Base-by-base conservation (phyloP, 2,888 invertebrate species). In the Oegoconia quadripuncta region DNA sequence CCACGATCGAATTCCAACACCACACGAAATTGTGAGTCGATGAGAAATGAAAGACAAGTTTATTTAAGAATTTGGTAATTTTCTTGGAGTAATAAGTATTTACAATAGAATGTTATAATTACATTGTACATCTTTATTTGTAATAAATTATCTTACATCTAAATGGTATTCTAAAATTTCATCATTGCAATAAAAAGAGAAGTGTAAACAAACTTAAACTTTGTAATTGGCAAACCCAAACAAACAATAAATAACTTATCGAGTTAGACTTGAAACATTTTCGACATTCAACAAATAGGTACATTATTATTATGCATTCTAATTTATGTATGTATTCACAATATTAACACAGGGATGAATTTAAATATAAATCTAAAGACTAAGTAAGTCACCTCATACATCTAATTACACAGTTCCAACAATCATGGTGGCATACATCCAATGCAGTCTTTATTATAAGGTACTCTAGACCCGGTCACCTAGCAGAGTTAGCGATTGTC, bases 401-500 rank as follows among this genome's bases (percentile, higher is more conserved):
- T 13, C 23, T 25, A 34, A 15, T 11, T 14, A 44, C 33, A 36
- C 36, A 27, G 5, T 27, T 12, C 26, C 44, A 34, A 34, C 38
- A 46, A 46, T 39, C 8, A 12, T 32, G 27, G 31, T 27, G 37
- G 34, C 39, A 35, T 44, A 48, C 42, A 52, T 52, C 42, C 62
- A 59, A 59, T 64, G 55, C 74, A 78, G 77, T 80, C 75, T 75
- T 75, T 53, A 52, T 44, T 34, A 44, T 39, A 18, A 32, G 36
- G n/a, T 31, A 6, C 34, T 20, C 20, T 34, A 15, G 37, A 37
- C 17, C 34, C 54, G 67, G 81, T 86, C 86, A 86, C 61, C 84
- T 82, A 12, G 80, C 76, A 15, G 83, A 72, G 51, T 86, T 76
- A 50, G 89, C 90, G 41, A 95, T 91, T 6, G 94, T 95, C 55